Conservation (phyloP, 2,797 vertebrate species). For the Psittacula echo region DNA sequence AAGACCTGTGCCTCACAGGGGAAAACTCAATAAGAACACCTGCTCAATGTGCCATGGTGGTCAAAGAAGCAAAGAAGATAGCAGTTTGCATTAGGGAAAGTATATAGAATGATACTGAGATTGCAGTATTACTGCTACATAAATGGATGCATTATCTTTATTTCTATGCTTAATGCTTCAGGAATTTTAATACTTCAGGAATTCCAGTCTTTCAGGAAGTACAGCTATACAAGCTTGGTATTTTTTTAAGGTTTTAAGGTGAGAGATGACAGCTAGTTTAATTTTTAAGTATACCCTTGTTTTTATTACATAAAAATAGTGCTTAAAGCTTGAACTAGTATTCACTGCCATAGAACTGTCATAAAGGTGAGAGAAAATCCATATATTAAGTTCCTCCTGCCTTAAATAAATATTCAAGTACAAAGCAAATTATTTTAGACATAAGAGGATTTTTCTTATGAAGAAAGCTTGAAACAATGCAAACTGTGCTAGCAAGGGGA, state of each 20-base stretch:
- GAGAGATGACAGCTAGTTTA: constrained; percentile 16
- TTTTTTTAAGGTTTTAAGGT: constrained; percentile 19
- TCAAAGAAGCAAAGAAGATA: background rate
- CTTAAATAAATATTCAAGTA: constrained; percentile 48
- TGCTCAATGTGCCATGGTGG: constrained; percentile 4
- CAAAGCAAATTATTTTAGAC: constrained; percentile 18
- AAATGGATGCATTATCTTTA: background rate
- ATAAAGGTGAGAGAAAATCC: constrained; percentile 62
- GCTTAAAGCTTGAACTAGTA: constrained; percentile 27
- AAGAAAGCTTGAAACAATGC: background rate
- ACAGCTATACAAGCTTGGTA: background rate
- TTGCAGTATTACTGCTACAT: background rate
- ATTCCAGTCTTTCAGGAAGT: background rate
- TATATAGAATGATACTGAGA: background rate
- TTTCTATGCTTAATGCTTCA: background rate
- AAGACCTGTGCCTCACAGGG: background rate
- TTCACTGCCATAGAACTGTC: background rate
- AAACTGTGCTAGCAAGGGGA: background rate
- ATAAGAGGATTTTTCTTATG: background rate
- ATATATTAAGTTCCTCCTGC: constrained; percentile 35
- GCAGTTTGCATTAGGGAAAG: background rate
- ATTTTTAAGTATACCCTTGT: constrained; percentile 38
- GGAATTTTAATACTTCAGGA: background rate
- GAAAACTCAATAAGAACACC: constrained; percentile 22
- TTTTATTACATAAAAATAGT: constrained; percentile 35